phyloP scores from a whole-genome alignment of 2,888 invertebrate genomes.

The Leucoptera coffeella region DNA sequence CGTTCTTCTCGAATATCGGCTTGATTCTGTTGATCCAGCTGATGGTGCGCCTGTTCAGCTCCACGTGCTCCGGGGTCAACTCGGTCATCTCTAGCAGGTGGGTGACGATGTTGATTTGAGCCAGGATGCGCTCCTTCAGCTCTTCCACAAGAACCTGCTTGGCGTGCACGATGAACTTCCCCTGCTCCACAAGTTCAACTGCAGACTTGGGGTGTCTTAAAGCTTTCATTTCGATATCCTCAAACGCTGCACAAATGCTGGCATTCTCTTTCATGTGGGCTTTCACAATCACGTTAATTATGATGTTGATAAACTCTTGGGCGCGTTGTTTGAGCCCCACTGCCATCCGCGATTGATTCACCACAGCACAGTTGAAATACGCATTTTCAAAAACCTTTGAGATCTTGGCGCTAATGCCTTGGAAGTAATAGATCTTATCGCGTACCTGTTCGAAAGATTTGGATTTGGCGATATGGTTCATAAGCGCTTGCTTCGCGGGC shows the following conservation, averaged over 20 bases:
- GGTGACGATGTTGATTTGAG: constrained; percentile 59
- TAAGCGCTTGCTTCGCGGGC: constrained; percentile 33
- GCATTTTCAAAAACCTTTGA: constrained; percentile 59
- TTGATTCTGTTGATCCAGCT: constrained; percentile 78
- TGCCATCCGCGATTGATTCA: constrained; percentile 59
- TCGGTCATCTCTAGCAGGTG: constrained; percentile 72
- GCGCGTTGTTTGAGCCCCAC: constrained; percentile 54
- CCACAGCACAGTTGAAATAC: constrained; percentile 60
- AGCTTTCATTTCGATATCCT: constrained; percentile 62
- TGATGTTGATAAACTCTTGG: constrained; percentile 49
- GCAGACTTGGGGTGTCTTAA: constrained; percentile 70
- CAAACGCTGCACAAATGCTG: constrained; percentile 66
- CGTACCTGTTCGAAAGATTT: constrained; percentile 55
- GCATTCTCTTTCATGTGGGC: constrained; percentile 61
- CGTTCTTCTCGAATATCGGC: constrained; percentile 75
- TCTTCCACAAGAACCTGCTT: constrained; percentile 64
- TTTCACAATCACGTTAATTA: constrained; percentile 57
- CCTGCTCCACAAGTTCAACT: constrained; percentile 74
- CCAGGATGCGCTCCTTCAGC: constrained; percentile 63
- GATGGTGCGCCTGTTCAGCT: constrained; percentile 71
- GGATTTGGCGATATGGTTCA: constrained; percentile 38
- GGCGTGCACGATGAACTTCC: constrained; percentile 73
- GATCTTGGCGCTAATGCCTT: constrained; percentile 53
- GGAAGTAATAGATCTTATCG: constrained; percentile 56
- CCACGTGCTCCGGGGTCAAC: constrained; percentile 67